phyloP scores from a whole-genome alignment of 1,140 invertebrate species.

The Nebria ingens region DNA sequence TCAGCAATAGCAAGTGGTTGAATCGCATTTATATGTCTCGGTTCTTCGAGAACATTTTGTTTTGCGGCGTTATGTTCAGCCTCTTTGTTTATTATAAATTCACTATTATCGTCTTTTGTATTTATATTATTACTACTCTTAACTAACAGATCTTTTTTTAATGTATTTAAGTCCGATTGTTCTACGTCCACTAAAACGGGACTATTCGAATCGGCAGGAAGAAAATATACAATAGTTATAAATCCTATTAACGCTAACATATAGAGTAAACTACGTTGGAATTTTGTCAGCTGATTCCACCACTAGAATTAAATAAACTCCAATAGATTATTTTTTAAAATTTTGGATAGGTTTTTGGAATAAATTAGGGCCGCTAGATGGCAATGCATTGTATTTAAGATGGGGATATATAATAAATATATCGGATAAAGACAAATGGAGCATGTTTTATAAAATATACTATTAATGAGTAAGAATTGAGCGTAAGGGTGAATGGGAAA shows the following conservation, averaged over 20 bases:
- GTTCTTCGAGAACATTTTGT: conserved; percentile 27
- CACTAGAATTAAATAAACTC: conserved; percentile 49
- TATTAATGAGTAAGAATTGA: too few relatives aligned
- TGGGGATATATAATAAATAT: background rate
- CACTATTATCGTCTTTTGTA: conserved; percentile 17
- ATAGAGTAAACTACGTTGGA: conserved; percentile 63
- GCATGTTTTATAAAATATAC: too few relatives aligned
- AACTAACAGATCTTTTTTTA: conserved; percentile 19
- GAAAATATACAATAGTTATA: conserved; percentile 45
- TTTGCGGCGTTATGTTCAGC: conserved; percentile 18
- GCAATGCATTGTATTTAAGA: too few relatives aligned
- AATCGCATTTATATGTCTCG: conserved; percentile 3
- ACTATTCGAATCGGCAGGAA: conserved; percentile 32
- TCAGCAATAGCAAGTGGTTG: conserved; percentile 12
- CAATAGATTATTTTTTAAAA: too few relatives aligned
- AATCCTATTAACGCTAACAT: conserved; percentile 43
- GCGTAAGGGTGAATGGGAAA: too few relatives aligned
- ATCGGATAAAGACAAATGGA: background rate
- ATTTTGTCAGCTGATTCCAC: conserved; percentile 76
- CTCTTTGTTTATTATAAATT: conserved; percentile 16
- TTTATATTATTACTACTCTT: conserved; percentile 18
- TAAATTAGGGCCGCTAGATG: too few relatives aligned
- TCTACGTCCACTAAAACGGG: conserved; percentile 23
- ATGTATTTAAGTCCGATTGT: conserved; percentile 27
- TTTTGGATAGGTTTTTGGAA: too few relatives aligned